phyloP scores from a whole-genome alignment of 2,888 invertebrate species.

The Cenopis cana region DNA sequence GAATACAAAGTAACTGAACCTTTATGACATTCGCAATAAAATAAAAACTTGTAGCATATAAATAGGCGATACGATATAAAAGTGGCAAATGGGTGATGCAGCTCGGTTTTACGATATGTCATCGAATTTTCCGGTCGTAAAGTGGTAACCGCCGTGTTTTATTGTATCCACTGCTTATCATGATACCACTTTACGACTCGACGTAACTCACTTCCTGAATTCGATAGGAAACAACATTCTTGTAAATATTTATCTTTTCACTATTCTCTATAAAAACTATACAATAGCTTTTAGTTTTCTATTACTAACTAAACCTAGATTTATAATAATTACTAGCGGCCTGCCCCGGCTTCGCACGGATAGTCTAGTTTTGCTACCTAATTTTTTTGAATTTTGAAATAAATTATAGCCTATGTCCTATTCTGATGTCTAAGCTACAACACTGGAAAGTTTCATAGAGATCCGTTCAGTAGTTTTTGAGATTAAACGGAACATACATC shows the following conservation, averaged over 20 bases:
- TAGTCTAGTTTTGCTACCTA: too few species aligned
- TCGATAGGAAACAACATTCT: constrained; percentile 3
- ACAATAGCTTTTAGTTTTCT: too few species aligned
- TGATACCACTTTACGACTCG: constrained; percentile 61
- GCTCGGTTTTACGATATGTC: constrained; percentile 65
- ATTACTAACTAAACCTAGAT: too few species aligned
- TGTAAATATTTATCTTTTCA: constrained; percentile 6
- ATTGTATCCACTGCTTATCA: constrained; percentile 67
- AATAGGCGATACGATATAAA: constrained; percentile 65
- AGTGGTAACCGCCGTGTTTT: constrained; percentile 66
- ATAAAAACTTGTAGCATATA: constrained; percentile 57
- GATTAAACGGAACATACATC: too few species aligned
- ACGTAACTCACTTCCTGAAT: constrained; percentile 25
- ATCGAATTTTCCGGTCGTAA: constrained; percentile 67
- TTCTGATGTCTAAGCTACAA: too few species aligned
- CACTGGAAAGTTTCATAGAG: too few species aligned
- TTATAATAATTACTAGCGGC: too few species aligned
- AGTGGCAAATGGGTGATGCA: constrained; percentile 60
- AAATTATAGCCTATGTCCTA: too few species aligned
- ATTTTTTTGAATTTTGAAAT: too few species aligned
- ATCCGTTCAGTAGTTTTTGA: too few species aligned
- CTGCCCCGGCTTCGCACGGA: too few species aligned
- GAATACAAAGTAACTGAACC: constrained; percentile 38
- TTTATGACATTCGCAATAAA: constrained; percentile 39
- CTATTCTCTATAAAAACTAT: too few species aligned